Base-by-base conservation (phyloP, 2,888 invertebrate species). In the Euzophera pinguis region DNA sequence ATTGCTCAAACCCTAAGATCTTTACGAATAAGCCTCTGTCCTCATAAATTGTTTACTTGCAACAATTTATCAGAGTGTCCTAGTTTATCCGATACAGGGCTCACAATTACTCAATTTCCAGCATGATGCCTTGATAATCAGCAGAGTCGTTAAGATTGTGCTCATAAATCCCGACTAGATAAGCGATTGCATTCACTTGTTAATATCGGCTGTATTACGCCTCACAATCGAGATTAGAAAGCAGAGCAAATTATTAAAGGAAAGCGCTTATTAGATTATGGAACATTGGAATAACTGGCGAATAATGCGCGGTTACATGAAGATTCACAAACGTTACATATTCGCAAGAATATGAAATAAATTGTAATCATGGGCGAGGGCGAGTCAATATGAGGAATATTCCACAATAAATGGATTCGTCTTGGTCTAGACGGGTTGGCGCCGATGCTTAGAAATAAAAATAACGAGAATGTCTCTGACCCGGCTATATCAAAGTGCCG, bases 351-450 rank as follows among this genome's bases (percentile, higher is more conserved):
- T 42, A 17, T n/a, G 17, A 34, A 22, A 13, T n/a, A 49, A 38
- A 17, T 48, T 37, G 48, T 5, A 3, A 22, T 22, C 22, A 22
- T 22, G 5, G 22, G 22, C 22, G 22, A 22, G 5, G 22, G 22
- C 22, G 22, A 22, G 22, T 22, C 22, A 22, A n/a, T 22, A 22
- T 22, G 22, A 22, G 22, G 5, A 22, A 22, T 22, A 22, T 22
- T 22, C 22, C 22, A 63, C 61, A 72, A 70, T 69, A 74, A 66
- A 62, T 65, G 67, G 69, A 73, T 69, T 71, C 69, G 77, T 74
- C 80, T 75, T 71, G 70, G 78, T 74, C 80, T 76, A 84, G 83
- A 80, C 87, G 64, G 58, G 54, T 56, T 58, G 87, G 81, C 85
- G 87, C 76, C 83, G 60, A 53, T 63, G 63, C 65, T 61, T 64